These are phyloP conservation scores for Alexandromys fortis DNA, from an alignment of 2,113 vertebrate species.

Conservation along the genomic window DNA sequence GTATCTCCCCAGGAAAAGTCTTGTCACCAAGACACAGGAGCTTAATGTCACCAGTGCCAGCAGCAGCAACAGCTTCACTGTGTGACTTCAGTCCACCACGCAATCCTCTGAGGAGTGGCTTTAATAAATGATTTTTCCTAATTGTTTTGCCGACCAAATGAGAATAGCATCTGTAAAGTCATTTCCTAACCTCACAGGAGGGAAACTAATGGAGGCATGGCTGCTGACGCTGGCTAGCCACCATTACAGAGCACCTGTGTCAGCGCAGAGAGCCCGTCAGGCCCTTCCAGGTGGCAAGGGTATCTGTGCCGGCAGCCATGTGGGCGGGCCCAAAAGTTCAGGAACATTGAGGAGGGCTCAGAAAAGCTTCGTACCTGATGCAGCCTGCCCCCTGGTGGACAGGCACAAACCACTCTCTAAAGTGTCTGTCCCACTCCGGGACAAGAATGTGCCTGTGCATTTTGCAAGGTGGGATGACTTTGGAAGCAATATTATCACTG, in stretches of 20 bases:
- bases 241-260: background rate
- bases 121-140: slow-evolving; percentile 14
- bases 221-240: background rate
- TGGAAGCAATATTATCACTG: slow-evolving; percentile 1
- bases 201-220: background rate
- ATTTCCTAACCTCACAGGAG: background rate
- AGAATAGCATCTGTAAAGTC: background rate
- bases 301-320: background rate
- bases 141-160: slow-evolving; percentile 23
- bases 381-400: slow-evolving; percentile 68
- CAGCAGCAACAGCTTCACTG: background rate
- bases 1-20: background rate
- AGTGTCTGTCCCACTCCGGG: background rate
- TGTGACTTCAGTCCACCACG: background rate
- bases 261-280: background rate
- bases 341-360: background rate
- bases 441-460: background rate
- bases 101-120: slow-evolving; percentile 2
- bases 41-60: background rate
- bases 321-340: background rate
- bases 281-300: background rate
- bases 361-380: background rate
- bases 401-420: background rate
- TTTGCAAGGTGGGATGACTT: background rate
- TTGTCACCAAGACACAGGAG: background rate